Conservation (phyloP, 35 echinoderm and acorn worm species). For the Stichopus chloronotus region DNA sequence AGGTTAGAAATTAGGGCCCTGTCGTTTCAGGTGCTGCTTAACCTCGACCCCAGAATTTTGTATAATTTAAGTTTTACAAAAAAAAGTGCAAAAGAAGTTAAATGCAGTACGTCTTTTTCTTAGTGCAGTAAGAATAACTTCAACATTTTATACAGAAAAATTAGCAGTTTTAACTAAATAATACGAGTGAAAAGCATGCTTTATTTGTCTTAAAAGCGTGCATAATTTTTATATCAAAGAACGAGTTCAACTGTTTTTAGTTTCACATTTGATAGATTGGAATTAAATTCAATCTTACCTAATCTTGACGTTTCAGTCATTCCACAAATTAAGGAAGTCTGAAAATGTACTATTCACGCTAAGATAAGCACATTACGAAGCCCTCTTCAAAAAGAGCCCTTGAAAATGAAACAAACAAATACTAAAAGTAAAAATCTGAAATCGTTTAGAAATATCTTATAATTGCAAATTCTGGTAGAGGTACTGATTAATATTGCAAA, state of each 20-base stretch:
- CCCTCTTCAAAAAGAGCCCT: not conserved
- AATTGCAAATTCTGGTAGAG: not conserved
- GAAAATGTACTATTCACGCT: not conserved
- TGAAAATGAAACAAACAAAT: not conserved
- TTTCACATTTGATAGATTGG: not conserved
- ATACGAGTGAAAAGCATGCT: not conserved
- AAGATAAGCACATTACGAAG: not conserved
- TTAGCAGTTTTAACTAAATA: not conserved
- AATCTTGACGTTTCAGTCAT: constrained; percentile 9
- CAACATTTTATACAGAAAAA: not conserved
- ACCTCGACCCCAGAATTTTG: not conserved
- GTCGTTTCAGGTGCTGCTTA: not conserved
- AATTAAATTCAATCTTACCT: not conserved
- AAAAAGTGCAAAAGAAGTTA: not conserved
- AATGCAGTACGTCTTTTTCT: not conserved
- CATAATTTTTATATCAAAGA: not conserved
- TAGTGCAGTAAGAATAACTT: not conserved
- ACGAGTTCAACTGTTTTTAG: constrained; percentile 2
- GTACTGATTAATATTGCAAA: not conserved
- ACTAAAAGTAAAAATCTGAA: not conserved
- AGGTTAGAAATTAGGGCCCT: too few species aligned
- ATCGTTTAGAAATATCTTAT: constrained; percentile 2
- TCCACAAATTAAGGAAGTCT: not conserved
- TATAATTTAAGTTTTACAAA: not conserved
- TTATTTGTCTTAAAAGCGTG: not conserved